Evolutionary conservation across 2,113 vertebrate species (phyloP).

Genomic region (Phylloscopus trochilus): DNA sequence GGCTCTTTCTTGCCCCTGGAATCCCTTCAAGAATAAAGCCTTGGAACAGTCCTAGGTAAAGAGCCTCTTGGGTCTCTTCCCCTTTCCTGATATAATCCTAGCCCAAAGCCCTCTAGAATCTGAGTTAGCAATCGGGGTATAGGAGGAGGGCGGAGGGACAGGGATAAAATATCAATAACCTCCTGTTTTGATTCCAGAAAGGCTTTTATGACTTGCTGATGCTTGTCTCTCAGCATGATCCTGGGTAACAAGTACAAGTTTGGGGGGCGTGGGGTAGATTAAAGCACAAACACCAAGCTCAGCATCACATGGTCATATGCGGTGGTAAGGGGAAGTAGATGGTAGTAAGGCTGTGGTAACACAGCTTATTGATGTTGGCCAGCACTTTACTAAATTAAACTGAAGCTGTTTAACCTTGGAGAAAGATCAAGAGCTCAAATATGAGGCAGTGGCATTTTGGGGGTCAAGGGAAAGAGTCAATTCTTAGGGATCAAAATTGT

Average conservation of each 20-base stretch:
- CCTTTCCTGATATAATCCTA: too few species aligned
- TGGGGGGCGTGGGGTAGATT: neutral
- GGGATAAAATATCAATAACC: too few species aligned
- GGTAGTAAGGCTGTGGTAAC: neutral
- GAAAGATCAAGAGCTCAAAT: neutral
- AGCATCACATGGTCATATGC: fast-evolving
- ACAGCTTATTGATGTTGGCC: neutral
- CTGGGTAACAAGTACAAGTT: neutral
- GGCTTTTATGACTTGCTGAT: neutral
- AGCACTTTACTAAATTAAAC: neutral
- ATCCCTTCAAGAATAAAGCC: too few species aligned
- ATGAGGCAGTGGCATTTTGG: neutral
- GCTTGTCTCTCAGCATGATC: neutral
- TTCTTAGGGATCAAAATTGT: neutral
- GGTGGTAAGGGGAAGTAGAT: neutral
- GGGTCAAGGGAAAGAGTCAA: neutral
- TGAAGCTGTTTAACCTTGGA: neutral
- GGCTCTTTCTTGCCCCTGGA: too few species aligned
- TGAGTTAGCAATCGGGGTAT: too few species aligned
- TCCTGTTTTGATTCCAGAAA: neutral
- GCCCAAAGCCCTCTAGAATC: too few species aligned
- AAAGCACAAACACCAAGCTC: neutral
- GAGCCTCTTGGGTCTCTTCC: too few species aligned
- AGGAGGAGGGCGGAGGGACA: too few species aligned
- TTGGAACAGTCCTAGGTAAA: too few species aligned